phyloP scores from a whole-genome alignment of 2,888 invertebrate genomes.

The Rhyacophila evoluta region DNA sequence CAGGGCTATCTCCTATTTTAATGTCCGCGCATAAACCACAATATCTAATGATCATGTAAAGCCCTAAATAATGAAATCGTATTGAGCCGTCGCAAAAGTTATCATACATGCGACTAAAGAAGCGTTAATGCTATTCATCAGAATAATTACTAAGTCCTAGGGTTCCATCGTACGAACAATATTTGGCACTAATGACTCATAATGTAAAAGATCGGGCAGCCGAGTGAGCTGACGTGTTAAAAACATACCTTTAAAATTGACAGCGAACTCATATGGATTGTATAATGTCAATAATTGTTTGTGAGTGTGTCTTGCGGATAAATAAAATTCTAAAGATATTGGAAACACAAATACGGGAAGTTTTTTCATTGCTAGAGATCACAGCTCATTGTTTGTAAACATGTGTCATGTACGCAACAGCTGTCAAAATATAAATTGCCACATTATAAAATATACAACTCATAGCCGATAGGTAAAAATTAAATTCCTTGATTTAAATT shows the following conservation, averaged over 20 bases:
- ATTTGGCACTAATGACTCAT: background rate
- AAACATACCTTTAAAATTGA: conserved; percentile 82
- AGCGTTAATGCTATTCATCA: too few relatives aligned
- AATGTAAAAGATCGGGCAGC: background rate
- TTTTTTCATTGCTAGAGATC: conserved; percentile 65
- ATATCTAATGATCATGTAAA: too few relatives aligned
- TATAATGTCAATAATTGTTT: conserved; percentile 86
- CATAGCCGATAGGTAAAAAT: too few relatives aligned
- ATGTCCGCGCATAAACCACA: too few relatives aligned
- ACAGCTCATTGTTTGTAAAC: conserved; percentile 2
- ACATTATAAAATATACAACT: background rate
- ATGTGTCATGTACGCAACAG: background rate
- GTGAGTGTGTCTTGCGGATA: conserved; percentile 81
- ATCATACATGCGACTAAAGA: too few relatives aligned
- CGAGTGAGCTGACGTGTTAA: background rate
- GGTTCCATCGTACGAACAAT: background rate
- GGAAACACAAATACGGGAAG: conserved; percentile 89
- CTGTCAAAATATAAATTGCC: background rate
- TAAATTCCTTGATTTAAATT: too few relatives aligned
- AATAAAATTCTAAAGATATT: conserved; percentile 79
- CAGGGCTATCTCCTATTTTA: too few relatives aligned
- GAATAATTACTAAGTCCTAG: background rate
- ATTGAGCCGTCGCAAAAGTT: too few relatives aligned
- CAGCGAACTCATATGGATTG: conserved; percentile 86
- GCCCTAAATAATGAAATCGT: too few relatives aligned